Evolutionary conservation across 2,888 invertebrate genomes (phyloP).

Genomic region (Drosophila tripunctata): DNA sequence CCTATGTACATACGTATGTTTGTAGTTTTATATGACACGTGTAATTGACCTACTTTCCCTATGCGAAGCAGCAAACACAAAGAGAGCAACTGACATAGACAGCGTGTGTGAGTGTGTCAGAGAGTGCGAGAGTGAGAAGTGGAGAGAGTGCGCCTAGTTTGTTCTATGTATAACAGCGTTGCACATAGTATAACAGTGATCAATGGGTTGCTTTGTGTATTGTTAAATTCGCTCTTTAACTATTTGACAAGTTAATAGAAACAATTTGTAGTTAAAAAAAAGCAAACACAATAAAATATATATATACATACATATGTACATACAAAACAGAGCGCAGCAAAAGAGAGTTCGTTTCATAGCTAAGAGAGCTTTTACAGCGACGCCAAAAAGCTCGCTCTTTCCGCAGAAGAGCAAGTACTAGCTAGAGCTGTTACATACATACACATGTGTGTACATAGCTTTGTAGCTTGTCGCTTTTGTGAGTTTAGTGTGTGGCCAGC

Average conservation of each 20-base stretch:
- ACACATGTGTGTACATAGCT: not conserved
- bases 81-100: conserved; percentile 2
- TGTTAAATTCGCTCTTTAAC: not conserved
- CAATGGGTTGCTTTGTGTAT: conserved; percentile 27
- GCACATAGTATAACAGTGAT: conserved; percentile 31
- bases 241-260: conserved; percentile 52
- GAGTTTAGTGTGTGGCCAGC: conserved; percentile 25
- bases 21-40: conserved; percentile 73
- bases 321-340: not conserved
- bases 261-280: conserved; percentile 59
- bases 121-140: not conserved
- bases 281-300: no score
- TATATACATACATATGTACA: not conserved
- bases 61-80: conserved; percentile 52
- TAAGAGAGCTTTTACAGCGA: conserved; percentile 56
- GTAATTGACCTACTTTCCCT: conserved; percentile 83
- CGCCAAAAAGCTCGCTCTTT: conserved; percentile 31
- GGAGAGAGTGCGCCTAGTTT: not conserved
- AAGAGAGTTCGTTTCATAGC: not conserved
- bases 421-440: not conserved
- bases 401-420: not conserved
- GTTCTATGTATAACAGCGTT: conserved; percentile 4
- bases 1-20: conserved; percentile 10
- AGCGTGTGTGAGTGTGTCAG: conserved; percentile 1
- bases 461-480: no score